phyloP scores from a whole-genome alignment of 2,797 vertebrate species.

The Hemibagrus guttatus region DNA sequence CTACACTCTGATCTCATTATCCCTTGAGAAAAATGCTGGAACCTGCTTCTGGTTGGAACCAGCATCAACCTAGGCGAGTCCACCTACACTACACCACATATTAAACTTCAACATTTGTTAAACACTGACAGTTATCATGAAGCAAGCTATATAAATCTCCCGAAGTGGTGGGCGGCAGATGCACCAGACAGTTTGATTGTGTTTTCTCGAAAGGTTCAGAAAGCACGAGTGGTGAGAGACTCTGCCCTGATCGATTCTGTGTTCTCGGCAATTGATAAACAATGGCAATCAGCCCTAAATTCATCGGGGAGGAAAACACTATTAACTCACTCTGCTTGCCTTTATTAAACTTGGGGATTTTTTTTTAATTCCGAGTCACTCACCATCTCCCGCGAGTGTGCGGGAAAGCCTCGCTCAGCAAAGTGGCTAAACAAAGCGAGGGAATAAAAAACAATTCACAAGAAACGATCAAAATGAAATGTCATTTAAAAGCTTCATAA shows the following conservation, averaged over 20 bases:
- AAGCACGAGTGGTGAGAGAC: neutral
- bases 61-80: neutral
- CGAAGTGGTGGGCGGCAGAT: neutral
- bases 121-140: conserved; percentile 2
- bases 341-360: conserved; percentile 29
- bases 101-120: neutral
- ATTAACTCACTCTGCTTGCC: conserved; percentile 38
- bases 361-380: conserved; percentile 15
- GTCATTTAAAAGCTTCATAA: conserved; percentile 23
- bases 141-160: conserved; percentile 15
- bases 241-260: conserved; percentile 27
- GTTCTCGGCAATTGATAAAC: conserved; percentile 35
- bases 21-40: neutral
- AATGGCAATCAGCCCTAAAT: conserved; percentile 47
- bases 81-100: neutral
- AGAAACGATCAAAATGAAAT: conserved; percentile 24
- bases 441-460: conserved; percentile 29
- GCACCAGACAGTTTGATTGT: conserved; percentile 1
- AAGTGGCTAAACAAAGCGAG: conserved; percentile 35
- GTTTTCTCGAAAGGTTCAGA: conserved; percentile 1
- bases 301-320: conserved; percentile 48
- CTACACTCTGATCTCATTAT: conserved; percentile 22
- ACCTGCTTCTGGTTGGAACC: too few species aligned
- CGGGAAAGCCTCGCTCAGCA: conserved; percentile 24
- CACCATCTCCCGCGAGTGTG: conserved; percentile 8